Evolutionary conservation across 2,113 vertebrate species (phyloP).

Genomic region (Potamarius usumacintae): DNA sequence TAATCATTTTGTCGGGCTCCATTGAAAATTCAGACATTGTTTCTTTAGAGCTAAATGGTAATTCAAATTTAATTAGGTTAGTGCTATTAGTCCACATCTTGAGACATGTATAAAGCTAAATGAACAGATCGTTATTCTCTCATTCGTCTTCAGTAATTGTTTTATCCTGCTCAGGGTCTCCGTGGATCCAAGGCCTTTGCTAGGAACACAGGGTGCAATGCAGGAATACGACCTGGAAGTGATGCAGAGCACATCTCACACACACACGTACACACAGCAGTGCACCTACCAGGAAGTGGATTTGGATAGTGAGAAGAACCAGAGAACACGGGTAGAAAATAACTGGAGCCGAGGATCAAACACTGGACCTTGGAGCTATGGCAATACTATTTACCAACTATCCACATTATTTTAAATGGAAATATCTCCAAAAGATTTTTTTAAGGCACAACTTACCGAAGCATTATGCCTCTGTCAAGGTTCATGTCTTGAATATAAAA

Average conservation of each 20-base stretch:
- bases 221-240: too few species aligned
- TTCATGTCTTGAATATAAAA: background rate
- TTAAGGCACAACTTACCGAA: slow-evolving; percentile 31
- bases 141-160: background rate
- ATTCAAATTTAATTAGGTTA: slow-evolving; percentile 5
- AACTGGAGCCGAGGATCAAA: background rate
- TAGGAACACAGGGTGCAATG: background rate
- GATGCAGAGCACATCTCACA: background rate
- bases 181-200: background rate
- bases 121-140: background rate
- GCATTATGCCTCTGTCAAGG: background rate
- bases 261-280: background rate
- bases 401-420: background rate
- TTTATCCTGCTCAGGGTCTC: background rate
- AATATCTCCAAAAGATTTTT: background rate
- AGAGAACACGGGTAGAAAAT: background rate
- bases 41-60: slow-evolving; percentile 1
- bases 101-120: background rate
- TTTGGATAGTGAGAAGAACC: background rate
- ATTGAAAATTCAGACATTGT: background rate
- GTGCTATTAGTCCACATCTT: background rate
- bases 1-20: background rate
- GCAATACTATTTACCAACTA: background rate
- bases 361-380: background rate
- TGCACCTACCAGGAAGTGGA: background rate